Conservation (phyloP, 2,888 invertebrate genomes). For the Torymus texanus region DNA sequence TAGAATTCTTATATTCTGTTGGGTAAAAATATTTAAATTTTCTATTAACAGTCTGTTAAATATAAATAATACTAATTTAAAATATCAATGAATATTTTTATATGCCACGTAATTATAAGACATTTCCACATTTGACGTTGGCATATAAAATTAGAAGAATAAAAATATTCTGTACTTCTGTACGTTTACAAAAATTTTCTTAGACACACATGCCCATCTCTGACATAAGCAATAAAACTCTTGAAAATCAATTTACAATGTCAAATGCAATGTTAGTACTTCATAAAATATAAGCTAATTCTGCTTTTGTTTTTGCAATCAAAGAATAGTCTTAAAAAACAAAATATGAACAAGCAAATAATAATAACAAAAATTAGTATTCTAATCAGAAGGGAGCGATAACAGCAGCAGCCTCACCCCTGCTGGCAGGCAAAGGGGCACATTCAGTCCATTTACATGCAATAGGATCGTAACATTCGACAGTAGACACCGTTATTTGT, state of each 20-base stretch:
- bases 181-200: neutral
- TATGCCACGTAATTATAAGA: no score
- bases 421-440: slow-evolving; percentile 87
- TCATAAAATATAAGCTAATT: slow-evolving; percentile 6
- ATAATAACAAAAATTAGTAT: slow-evolving; percentile 50
- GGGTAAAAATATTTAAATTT: slow-evolving; percentile 5
- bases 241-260: neutral
- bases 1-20: slow-evolving; percentile 27
- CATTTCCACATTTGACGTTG: no score
- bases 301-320: neutral
- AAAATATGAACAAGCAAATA: slow-evolving; percentile 3
- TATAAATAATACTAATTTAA: slow-evolving; percentile 3
- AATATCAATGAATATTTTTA: no score
- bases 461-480: slow-evolving; percentile 90
- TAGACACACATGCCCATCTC: slow-evolving; percentile 34
- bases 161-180: no score
- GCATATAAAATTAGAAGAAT: no score
- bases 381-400: slow-evolving; percentile 79
- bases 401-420: slow-evolving; percentile 91
- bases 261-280: neutral
- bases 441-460: slow-evolving; percentile 87
- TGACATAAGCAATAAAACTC: slow-evolving; percentile 21
- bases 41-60: neutral
- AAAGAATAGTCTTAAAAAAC: slow-evolving; percentile 5
- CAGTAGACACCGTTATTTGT: slow-evolving; percentile 87